These are phyloP conservation scores for Mechanitis messenoides DNA, from an alignment of 2,888 invertebrate genomes.

Conservation along the genomic window DNA sequence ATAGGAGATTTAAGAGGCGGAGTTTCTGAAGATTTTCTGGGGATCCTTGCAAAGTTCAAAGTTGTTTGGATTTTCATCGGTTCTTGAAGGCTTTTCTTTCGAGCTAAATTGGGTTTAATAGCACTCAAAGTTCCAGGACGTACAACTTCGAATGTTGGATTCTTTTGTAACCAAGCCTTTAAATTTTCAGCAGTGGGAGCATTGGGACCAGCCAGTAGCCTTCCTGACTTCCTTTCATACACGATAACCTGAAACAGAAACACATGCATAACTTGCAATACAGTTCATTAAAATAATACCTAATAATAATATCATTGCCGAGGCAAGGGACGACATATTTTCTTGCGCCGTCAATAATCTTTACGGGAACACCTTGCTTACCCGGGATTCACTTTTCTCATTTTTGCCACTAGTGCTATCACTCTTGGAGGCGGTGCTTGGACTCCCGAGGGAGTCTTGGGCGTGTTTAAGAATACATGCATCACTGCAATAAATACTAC, in stretches of 20 bases:
- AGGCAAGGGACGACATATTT: not conserved
- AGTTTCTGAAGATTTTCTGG: slow-evolving; percentile 47
- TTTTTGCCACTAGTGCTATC: slow-evolving; percentile 45
- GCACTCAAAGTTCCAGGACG: slow-evolving; percentile 77
- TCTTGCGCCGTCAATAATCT: slow-evolving; percentile 12
- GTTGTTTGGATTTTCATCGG: slow-evolving; percentile 65
- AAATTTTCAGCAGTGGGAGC: slow-evolving; percentile 89
- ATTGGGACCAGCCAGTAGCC: slow-evolving; percentile 83
- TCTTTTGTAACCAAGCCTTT: slow-evolving; percentile 88
- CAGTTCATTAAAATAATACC: not conserved
- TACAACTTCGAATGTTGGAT: slow-evolving; percentile 92
- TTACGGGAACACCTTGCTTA: slow-evolving; percentile 32
- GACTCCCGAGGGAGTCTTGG: slow-evolving; percentile 77
- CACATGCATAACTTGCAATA: not conserved
- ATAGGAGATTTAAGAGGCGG: slow-evolving; percentile 31
- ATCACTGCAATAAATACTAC: slow-evolving; percentile 93
- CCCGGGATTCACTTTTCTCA: slow-evolving; percentile 64
- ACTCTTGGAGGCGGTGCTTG: slow-evolving; percentile 39
- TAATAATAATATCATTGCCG: not conserved
- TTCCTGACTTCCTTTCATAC: slow-evolving; percentile 88
- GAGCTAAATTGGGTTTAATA: slow-evolving; percentile 53
- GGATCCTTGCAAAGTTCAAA: slow-evolving; percentile 66
- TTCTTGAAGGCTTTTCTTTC: slow-evolving; percentile 49
- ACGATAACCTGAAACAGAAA: slow-evolving; percentile 80
- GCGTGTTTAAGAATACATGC: slow-evolving; percentile 91